These are phyloP conservation scores for Aphelinus atriplicis DNA, from an alignment of 1,140 invertebrate species.

Conservation along the genomic window DNA sequence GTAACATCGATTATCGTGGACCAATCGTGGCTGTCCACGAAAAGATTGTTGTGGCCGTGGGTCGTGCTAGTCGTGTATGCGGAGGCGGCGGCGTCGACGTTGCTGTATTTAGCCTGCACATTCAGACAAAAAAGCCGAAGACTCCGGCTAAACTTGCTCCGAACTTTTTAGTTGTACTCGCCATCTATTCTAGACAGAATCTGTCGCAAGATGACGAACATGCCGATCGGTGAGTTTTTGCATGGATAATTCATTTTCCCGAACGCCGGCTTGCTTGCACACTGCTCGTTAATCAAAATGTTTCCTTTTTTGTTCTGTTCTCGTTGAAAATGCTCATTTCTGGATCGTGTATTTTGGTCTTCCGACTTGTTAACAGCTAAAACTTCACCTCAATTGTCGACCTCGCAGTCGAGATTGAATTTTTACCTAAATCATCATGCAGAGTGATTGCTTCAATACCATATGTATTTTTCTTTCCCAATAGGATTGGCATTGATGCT, in stretches of 20 bases:
- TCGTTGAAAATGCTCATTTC: too few relatives aligned
- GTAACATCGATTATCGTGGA: conserved; percentile 44
- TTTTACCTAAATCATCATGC: background rate
- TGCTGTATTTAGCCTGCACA: conserved; percentile 13
- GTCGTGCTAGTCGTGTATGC: conserved; percentile 24
- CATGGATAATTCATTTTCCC: background rate
- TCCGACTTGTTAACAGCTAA: too few relatives aligned
- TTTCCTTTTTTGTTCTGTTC: too few relatives aligned
- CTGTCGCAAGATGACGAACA: conserved; percentile 6
- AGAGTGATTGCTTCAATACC: background rate
- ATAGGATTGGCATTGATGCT: conserved; percentile 45
- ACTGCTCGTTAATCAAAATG: too few relatives aligned
- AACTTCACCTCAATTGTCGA: too few relatives aligned
- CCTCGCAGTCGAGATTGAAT: too few relatives aligned
- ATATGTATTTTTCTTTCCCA: background rate
- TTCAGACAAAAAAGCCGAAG: too few relatives aligned
- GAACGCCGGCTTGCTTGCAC: conserved; percentile 6
- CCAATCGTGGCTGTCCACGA: conserved; percentile 61
- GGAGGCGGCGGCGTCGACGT: conserved; percentile 16
- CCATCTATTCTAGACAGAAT: too few relatives aligned
- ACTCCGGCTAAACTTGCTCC: too few relatives aligned
- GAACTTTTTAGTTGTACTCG: too few relatives aligned
- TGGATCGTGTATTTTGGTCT: too few relatives aligned
- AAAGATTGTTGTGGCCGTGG: conserved; percentile 45
- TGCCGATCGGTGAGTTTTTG: conserved; percentile 20